phyloP scores from a whole-genome alignment of 2,888 invertebrate genomes.

The Pteria penguin region DNA sequence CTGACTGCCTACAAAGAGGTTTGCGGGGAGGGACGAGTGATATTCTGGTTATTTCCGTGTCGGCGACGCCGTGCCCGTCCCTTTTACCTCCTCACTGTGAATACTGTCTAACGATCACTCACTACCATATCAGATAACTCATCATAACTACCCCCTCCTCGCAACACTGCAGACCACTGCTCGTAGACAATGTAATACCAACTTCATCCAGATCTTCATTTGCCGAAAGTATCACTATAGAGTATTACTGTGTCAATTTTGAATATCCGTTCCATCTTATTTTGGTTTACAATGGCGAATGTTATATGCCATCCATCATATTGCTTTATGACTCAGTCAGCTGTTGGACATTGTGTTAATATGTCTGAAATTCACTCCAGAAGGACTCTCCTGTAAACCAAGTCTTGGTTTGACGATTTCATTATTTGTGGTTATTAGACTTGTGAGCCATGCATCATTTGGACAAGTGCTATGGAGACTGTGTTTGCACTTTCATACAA shows the following conservation, averaged over 20 bases:
- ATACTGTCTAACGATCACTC: constrained; percentile 3
- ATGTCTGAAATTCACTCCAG: no score
- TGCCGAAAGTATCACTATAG: no score
- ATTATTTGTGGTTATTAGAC: not conserved
- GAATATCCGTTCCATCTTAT: not conserved
- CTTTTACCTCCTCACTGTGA: not conserved
- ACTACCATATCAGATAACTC: no score
- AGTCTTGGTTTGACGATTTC: no score
- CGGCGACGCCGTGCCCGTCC: constrained; percentile 18
- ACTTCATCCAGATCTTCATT: no score
- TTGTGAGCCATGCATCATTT: not conserved
- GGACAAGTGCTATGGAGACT: not conserved
- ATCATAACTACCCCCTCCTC: no score
- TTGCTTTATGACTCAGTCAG: not conserved
- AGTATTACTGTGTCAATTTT: no score
- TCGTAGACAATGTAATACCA: no score
- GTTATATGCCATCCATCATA: constrained; percentile 2
- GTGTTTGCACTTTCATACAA: not conserved
- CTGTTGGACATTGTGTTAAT: constrained; percentile 2
- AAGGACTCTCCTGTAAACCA: no score
- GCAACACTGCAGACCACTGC: no score
- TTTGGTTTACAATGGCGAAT: not conserved
- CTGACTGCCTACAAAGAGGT: constrained; percentile 32
- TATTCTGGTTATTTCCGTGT: constrained; percentile 37
- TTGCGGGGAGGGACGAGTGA: constrained; percentile 30